These are phyloP conservation scores for Lacanobia wlatinum DNA, from an alignment of 2,888 invertebrate genomes.

Conservation along the genomic window DNA sequence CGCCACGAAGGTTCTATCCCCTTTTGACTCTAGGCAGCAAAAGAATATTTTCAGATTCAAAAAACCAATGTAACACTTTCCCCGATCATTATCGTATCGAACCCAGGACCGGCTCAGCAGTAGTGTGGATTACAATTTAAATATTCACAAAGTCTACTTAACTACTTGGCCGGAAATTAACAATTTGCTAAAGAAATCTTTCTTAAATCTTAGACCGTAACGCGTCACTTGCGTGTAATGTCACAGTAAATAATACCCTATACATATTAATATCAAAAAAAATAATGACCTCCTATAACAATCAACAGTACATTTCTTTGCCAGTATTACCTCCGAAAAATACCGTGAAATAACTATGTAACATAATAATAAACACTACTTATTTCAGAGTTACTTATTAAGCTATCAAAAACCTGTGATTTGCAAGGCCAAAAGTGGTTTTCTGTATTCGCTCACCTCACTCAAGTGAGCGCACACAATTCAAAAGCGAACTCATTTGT, in stretches of 20 bases:
- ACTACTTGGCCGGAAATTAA: conserved; percentile 23
- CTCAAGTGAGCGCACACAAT: background rate
- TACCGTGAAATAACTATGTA: conserved; percentile 23
- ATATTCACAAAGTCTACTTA: background rate
- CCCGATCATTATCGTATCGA: too few relatives aligned
- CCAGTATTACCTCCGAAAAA: background rate
- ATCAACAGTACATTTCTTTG: background rate
- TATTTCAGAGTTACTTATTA: conserved; percentile 1
- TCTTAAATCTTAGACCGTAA: background rate
- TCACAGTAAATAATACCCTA: background rate
- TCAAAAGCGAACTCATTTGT: conserved; percentile 3
- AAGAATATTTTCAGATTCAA: too few relatives aligned
- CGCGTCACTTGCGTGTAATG: conserved; percentile 11
- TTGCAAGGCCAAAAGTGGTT: background rate
- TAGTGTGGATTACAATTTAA: background rate
- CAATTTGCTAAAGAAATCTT: conserved; percentile 3
- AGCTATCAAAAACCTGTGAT: conserved; percentile 4
- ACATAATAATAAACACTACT: conserved; percentile 7
- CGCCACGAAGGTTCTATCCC: too few relatives aligned
- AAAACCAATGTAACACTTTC: too few relatives aligned
- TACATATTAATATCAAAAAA: conserved; percentile 24
- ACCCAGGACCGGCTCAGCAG: too few relatives aligned
- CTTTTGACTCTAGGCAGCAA: too few relatives aligned
- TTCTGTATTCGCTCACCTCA: conserved; percentile 3
- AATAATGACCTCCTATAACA: conserved; percentile 12